phyloP scores from a whole-genome alignment of 2,797 vertebrate species.

The Enteromius radiatus region DNA sequence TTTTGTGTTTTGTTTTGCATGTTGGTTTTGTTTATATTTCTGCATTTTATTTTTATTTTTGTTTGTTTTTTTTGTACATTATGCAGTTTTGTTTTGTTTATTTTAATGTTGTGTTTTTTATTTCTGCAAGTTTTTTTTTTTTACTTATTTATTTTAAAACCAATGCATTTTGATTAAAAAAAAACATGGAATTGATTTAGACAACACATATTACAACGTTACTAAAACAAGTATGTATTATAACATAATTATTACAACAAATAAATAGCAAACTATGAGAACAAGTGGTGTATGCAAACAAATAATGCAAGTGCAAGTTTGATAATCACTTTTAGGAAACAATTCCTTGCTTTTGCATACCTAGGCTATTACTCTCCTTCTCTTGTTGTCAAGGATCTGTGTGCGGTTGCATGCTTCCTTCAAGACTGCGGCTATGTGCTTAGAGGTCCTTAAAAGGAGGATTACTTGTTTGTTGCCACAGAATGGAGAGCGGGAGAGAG shows the following conservation, averaged over 20 bases:
- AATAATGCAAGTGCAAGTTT: background rate
- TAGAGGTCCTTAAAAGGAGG: constrained; percentile 61
- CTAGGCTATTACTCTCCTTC: background rate
- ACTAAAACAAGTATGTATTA: background rate
- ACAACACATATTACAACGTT: background rate
- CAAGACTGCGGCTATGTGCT: background rate
- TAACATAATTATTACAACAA: background rate
- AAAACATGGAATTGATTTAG: background rate
- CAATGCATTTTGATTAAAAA: background rate
- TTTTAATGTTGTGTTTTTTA: background rate
- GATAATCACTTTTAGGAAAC: background rate
- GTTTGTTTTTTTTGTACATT: background rate
- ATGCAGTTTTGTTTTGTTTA: background rate
- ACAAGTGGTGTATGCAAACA: background rate
- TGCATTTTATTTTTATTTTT: background rate
- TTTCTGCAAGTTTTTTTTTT: background rate
- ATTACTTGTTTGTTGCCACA: constrained; percentile 62
- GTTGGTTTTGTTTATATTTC: background rate
- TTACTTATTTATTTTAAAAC: background rate
- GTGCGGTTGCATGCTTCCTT: background rate
- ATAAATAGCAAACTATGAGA: background rate
- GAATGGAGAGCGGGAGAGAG: constrained; percentile 57
- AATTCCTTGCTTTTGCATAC: background rate
- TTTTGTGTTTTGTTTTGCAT: no score
- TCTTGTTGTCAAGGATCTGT: background rate